Base-by-base conservation (phyloP, 2,888 invertebrate genomes). In the Sarcophaga variegata region DNA sequence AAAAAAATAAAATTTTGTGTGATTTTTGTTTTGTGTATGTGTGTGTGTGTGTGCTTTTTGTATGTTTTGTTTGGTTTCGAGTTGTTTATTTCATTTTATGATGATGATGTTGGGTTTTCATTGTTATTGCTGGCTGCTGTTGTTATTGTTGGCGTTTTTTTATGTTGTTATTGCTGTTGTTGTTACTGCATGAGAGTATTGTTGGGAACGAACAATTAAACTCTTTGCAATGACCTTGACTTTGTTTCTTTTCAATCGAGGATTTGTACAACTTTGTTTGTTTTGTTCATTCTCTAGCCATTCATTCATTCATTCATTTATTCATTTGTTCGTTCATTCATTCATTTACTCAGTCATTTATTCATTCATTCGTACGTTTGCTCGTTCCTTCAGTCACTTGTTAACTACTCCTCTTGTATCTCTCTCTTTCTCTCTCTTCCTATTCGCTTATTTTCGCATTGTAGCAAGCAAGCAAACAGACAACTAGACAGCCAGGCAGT, bases 141-240 rank as follows among this genome's bases (percentile, higher is more conserved):
- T 81, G 54, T 79, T 84, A 72, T 86, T 88, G 88, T 81, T 83
- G 72, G 75, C 79, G 84, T 64, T 71, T 75, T 78, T 8, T 37
- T 37, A 37, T 37, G 37, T 37, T 37, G 37, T 37, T 37, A 37
- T 37, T 37, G 37, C 37, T 54, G 27, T 66, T 84, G 70, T 84
- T 87, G 75, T 84, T 87, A 83, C 81, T 86, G 77, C 69, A 86
- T 76, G 78, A 80, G 64, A 63, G 84, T 81, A 85, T 88, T 88
- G 88, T 85, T 88, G 87, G 83, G 83, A 81, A 84, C 85, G 92
- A 93, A 93, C 93, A 93, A 93, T 93, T 93, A 93, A 93, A 93
- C 92, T 93, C 92, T 93, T 93, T 92, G 92, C 92, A 91, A 90
- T 92, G 92, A 92, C 92, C 92, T 92, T 92, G 92, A 92, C 92